A percentile compares a stretch with the other conserved stretches of the same genome.
Evolutionary conservation across 2,888 invertebrate species (phyloP).

Genomic region (Myopa tessellatipennis): DNA sequence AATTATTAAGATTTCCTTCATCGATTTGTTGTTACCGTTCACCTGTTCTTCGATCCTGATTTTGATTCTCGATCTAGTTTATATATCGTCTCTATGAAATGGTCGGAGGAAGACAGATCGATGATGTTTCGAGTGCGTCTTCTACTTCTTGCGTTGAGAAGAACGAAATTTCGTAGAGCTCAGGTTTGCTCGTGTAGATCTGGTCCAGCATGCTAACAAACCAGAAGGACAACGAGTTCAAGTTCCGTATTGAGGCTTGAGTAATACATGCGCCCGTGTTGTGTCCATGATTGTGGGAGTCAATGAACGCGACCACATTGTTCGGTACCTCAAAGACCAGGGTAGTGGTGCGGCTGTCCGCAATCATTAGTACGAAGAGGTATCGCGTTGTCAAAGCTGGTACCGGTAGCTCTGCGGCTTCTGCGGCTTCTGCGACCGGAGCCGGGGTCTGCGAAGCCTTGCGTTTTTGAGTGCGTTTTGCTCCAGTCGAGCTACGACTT

Average conservation of each 20-base stretch:
- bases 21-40: too few species aligned
- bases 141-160: slow-evolving; percentile 46
- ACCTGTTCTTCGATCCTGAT: too few species aligned
- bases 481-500: background rate
- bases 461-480: background rate
- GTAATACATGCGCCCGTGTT: slow-evolving; percentile 60
- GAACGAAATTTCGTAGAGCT: slow-evolving; percentile 61
- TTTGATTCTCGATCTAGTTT: too few species aligned
- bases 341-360: slow-evolving; percentile 61
- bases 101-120: too few species aligned
- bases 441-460: background rate
- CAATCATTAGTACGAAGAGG: slow-evolving; percentile 60
- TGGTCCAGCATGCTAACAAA: slow-evolving; percentile 59
- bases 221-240: slow-evolving; percentile 58
- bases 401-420: background rate
- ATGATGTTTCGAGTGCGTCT: background rate
- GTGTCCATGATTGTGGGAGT: slow-evolving; percentile 61
- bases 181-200: slow-evolving; percentile 58
- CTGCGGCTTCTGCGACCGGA: too few species aligned
- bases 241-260: slow-evolving; percentile 53
- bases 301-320: slow-evolving; percentile 58
- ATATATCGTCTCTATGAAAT: too few species aligned
- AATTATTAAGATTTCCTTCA: too few species aligned
- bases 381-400: slow-evolving; percentile 35
- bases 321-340: slow-evolving; percentile 59